Percentiles rank a stretch among this genome's conserved stretches.
These are phyloP conservation scores for Nycticryphes semicollaris DNA, from an alignment of 2,113 vertebrate species.

Conservation along the genomic window DNA sequence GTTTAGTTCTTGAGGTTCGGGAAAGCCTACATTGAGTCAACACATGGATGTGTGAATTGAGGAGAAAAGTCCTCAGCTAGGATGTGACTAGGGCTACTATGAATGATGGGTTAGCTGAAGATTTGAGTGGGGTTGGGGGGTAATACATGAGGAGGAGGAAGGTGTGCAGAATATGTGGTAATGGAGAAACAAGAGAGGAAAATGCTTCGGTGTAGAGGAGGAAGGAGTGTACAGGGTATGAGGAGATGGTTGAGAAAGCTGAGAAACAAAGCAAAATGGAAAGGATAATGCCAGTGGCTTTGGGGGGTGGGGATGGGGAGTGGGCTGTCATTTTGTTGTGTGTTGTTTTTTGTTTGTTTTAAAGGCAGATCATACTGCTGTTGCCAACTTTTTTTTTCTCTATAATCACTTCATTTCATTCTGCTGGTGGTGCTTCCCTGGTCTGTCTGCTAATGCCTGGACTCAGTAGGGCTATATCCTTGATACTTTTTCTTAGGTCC, in stretches of 20 bases:
- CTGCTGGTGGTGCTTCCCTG: neutral
- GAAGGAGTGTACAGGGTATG: neutral
- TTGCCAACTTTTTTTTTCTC: neutral
- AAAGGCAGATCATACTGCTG: neutral
- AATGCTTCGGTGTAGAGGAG: neutral
- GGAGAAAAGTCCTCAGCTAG: neutral
- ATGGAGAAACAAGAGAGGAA: neutral
- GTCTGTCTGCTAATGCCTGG: neutral
- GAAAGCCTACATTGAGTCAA: neutral
- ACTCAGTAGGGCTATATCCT: neutral
- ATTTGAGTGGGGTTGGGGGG: neutral
- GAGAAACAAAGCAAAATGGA: neutral
- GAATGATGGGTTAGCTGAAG: neutral
- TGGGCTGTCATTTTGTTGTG: neutral
- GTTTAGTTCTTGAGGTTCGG: neutral
- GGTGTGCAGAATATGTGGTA: neutral
- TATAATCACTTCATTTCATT: neutral
- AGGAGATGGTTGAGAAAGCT: neutral
- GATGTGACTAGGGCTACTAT: neutral
- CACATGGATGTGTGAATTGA: neutral
- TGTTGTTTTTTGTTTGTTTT: too few species aligned
- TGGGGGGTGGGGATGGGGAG: fast-evolving
- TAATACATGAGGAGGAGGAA: neutral
- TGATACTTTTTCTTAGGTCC: neutral
- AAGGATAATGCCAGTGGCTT: neutral